phyloP scores from a whole-genome alignment of 2,888 invertebrate genomes.

The Mesopsocus fuscifrons region DNA sequence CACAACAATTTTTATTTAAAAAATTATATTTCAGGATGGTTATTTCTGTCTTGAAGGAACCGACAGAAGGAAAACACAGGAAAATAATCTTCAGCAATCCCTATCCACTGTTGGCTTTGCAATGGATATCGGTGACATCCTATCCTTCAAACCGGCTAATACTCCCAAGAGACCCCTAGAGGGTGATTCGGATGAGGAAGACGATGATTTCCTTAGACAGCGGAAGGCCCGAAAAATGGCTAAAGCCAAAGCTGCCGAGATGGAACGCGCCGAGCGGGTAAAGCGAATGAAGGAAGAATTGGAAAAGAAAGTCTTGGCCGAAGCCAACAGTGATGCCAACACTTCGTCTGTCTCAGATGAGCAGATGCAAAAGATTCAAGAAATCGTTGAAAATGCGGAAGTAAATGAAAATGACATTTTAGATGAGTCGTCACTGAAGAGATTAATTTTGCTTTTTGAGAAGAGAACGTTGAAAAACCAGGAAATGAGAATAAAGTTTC shows the following conservation, averaged over 20 bases:
- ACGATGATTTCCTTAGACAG: slow-evolving; percentile 31
- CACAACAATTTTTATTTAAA: too few species aligned
- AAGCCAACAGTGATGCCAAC: slow-evolving; percentile 12
- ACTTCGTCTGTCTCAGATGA: slow-evolving; percentile 36
- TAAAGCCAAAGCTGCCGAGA: slow-evolving; percentile 17
- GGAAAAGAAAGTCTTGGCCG: slow-evolving; percentile 16
- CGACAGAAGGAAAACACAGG: too few species aligned
- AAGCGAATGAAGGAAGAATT: slow-evolving; percentile 14
- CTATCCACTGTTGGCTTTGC: too few species aligned
- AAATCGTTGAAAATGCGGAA: slow-evolving; percentile 60
- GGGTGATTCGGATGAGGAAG: slow-evolving; percentile 45
- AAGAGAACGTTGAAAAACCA: slow-evolving; percentile 86
- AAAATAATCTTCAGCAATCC: too few species aligned
- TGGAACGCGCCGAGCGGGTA: slow-evolving; percentile 16
- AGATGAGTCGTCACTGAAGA: slow-evolving; percentile 74
- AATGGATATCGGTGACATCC: slow-evolving; percentile 38
- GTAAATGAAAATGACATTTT: slow-evolving; percentile 56
- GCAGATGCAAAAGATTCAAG: slow-evolving; percentile 50
- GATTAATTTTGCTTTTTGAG: slow-evolving; percentile 80
- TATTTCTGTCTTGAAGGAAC: too few species aligned
- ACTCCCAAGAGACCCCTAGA: slow-evolving; percentile 51
- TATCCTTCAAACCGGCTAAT: slow-evolving; percentile 50
- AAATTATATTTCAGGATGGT: too few species aligned
- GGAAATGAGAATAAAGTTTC: slow-evolving; percentile 96
- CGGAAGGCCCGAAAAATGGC: slow-evolving; percentile 22